phyloP scores from a whole-genome alignment of 2,888 invertebrate genomes.

The Harpalus rufipes region DNA sequence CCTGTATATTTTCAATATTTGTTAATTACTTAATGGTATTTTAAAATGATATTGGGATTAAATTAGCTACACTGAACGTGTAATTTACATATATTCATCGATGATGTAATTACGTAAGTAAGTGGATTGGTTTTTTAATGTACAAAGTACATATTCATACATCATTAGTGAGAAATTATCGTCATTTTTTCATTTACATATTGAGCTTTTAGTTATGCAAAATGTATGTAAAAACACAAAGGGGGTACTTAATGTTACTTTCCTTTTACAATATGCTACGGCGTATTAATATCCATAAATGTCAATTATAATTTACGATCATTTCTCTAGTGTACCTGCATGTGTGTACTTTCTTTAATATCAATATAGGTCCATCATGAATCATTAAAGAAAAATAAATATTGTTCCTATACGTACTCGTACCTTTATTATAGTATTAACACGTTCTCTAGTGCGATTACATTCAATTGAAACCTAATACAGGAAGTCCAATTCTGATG shows the following conservation, averaged over 20 bases:
- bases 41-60: conserved; percentile 33
- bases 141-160: conserved; percentile 20
- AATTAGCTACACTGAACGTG: conserved; percentile 19
- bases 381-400: no score
- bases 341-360: no score
- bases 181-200: conserved; percentile 29
- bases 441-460: no score
- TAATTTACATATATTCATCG: conserved; percentile 36
- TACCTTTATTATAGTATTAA: no score
- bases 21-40: conserved; percentile 49
- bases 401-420: no score
- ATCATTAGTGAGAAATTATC: conserved; percentile 11
- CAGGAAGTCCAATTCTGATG: no score
- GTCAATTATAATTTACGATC: not conserved
- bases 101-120: conserved; percentile 30
- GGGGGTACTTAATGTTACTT: not conserved
- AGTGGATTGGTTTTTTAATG: conserved; percentile 43
- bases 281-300: not conserved
- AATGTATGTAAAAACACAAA: not conserved
- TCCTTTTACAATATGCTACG: not conserved
- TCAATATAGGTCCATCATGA: no score
- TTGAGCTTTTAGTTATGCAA: conserved; percentile 8
- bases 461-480: no score
- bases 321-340: no score
- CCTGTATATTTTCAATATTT: conserved; percentile 17